A percentile compares a stretch with the other conserved stretches of the same genome.
Conservation (phyloP, 2,113 vertebrate genomes). For the Lota lota region DNA sequence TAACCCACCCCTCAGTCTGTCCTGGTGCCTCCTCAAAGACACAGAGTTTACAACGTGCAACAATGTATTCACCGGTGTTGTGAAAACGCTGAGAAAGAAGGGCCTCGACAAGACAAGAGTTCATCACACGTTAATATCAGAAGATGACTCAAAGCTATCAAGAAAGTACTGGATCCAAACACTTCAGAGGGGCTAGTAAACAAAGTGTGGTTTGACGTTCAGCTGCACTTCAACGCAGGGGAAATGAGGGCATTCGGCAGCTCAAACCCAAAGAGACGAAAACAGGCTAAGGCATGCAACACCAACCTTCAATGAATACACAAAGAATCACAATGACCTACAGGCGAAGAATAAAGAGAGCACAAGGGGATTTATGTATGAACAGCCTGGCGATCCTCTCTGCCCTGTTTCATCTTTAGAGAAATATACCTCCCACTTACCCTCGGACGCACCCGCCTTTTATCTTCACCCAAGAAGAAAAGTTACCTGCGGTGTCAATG, state of each 20-base stretch:
- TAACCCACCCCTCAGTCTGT: not conserved
- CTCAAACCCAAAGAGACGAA: not conserved
- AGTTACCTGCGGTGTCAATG: not conserved
- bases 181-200: conserved; percentile 1
- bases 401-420: conserved; percentile 1
- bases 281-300: not conserved
- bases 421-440: not conserved
- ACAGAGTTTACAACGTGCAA: not conserved
- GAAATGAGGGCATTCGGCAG: conserved; percentile 2
- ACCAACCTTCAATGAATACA: not conserved
- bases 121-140: not conserved
- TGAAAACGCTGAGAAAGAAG: not conserved
- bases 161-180: not conserved
- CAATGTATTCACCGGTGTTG: not conserved
- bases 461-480: conserved; percentile 1
- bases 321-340: conserved; percentile 1
- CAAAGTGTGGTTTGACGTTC: conserved; percentile 14
- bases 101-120: not conserved
- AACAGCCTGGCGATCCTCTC: not conserved
- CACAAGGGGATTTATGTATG: conserved; percentile 7
- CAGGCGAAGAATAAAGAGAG: not conserved
- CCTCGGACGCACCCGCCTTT: not conserved
- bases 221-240: conserved; percentile 5
- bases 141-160: not conserved
- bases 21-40: conserved; percentile 5